phyloP scores from a whole-genome alignment of 2,888 invertebrate genomes.

The Tetramorium bicarinatum region DNA sequence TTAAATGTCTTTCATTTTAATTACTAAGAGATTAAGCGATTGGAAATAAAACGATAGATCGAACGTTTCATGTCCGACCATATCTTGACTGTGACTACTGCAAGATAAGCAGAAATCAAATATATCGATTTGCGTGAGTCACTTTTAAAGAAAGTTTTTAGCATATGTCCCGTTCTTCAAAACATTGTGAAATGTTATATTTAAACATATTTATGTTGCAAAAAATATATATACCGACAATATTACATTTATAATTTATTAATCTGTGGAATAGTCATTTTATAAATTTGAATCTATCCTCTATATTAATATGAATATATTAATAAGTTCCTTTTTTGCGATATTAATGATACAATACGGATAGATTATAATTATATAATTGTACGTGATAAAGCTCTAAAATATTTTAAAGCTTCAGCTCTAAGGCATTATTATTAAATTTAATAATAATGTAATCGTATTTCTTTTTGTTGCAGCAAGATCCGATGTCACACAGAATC shows the following conservation, averaged over 20 bases:
- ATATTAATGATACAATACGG: not conserved
- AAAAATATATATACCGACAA: too few species aligned
- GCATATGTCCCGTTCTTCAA: not conserved
- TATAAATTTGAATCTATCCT: not conserved
- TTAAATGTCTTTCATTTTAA: not conserved
- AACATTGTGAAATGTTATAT: not conserved
- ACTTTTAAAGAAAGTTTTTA: not conserved
- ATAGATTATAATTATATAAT: not conserved
- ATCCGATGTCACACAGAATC: constrained; percentile 98
- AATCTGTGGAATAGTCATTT: not conserved
- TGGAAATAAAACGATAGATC: not conserved
- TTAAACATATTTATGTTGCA: not conserved
- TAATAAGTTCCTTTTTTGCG: not conserved
- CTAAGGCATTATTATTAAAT: not conserved
- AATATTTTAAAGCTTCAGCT: not conserved
- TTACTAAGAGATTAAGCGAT: not conserved
- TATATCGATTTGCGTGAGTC: not conserved
- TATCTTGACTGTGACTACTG: constrained; percentile 13
- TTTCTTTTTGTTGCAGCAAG: constrained; percentile 89
- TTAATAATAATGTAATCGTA: not conserved
- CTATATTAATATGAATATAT: too few species aligned
- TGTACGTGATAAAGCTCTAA: not conserved
- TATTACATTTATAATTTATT: not conserved
- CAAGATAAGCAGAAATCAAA: not conserved
- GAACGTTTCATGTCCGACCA: not conserved